phyloP scores from a whole-genome alignment of 2,888 invertebrate genomes.

The Cataglyphis albicans region DNA sequence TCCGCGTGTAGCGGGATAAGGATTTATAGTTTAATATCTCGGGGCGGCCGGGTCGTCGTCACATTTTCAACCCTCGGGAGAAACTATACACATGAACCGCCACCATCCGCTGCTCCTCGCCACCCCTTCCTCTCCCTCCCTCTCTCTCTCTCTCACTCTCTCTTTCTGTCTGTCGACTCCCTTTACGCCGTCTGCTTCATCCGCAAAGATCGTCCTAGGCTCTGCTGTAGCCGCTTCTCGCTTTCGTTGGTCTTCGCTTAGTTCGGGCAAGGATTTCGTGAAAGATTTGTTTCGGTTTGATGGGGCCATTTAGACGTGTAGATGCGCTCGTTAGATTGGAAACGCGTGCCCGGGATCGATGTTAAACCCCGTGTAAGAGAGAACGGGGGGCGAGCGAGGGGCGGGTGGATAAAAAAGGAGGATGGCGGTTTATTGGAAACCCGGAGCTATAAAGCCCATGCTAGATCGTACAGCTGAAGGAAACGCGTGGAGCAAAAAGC shows the following conservation, averaged over 20 bases:
- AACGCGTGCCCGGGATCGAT: slow-evolving; percentile 71
- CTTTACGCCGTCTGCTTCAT: slow-evolving; percentile 59
- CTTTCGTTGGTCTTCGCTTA: slow-evolving; percentile 44
- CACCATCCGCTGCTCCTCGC: slow-evolving; percentile 33
- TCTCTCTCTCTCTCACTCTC: neutral
- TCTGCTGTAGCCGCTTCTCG: slow-evolving; percentile 35
- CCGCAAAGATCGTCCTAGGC: slow-evolving; percentile 66
- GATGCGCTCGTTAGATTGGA: slow-evolving; percentile 84
- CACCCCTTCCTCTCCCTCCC: neutral
- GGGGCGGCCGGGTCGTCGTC: slow-evolving; percentile 80
- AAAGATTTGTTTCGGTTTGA: slow-evolving; percentile 84
- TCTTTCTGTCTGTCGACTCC: slow-evolving; percentile 24
- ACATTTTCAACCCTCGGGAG: slow-evolving; percentile 81
- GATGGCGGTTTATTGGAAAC: slow-evolving; percentile 58
- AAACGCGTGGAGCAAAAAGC: slow-evolving; percentile 20
- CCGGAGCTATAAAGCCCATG: slow-evolving; percentile 52
- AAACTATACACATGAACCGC: slow-evolving; percentile 73
- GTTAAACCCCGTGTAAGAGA: slow-evolving; percentile 47
- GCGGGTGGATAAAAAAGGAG: slow-evolving; percentile 37
- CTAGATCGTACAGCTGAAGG: slow-evolving; percentile 43
- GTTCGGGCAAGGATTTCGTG: slow-evolving; percentile 74
- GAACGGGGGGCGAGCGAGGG: slow-evolving; percentile 14
- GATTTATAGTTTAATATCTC: slow-evolving; percentile 86
- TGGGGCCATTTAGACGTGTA: slow-evolving; percentile 83
- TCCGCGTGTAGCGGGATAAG: slow-evolving; percentile 84